phyloP scores from a whole-genome alignment of 1,140 invertebrate species.

The Tyrophagus putrescentiae region DNA sequence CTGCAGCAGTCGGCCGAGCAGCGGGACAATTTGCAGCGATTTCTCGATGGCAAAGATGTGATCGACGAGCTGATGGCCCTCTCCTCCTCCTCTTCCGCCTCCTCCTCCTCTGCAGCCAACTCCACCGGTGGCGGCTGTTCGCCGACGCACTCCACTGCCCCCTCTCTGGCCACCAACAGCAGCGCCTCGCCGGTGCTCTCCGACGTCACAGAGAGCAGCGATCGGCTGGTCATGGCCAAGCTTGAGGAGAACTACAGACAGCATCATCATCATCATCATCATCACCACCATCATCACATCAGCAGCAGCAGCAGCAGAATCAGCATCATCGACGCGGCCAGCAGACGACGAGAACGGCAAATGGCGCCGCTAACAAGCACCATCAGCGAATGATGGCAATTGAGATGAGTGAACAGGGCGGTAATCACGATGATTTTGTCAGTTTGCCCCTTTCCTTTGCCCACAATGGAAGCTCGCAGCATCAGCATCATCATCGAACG shows the following conservation, averaged over 20 bases:
- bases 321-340: neutral
- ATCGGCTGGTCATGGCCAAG: too few relatives aligned
- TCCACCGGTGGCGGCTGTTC: neutral
- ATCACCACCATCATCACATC: too few relatives aligned
- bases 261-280: too few relatives aligned
- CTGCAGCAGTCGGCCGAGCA: slow-evolving; percentile 8
- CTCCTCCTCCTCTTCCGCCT: neutral
- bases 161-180: neutral
- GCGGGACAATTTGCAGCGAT: slow-evolving; percentile 6
- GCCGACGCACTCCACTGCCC: neutral
- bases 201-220: too few relatives aligned
- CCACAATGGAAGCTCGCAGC: too few relatives aligned
- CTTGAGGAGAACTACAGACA: too few relatives aligned
- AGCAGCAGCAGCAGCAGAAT: neutral
- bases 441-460: slow-evolving; percentile 4
- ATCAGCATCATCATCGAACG: neutral
- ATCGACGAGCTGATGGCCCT: slow-evolving; percentile 8
- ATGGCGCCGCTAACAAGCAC: neutral
- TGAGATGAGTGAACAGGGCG: too few relatives aligned
- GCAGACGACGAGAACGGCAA: neutral
- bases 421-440: neutral
- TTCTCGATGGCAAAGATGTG: slow-evolving; percentile 15
- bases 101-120: neutral
- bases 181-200: too few relatives aligned
- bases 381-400: neutral